Percentiles rank a stretch among this genome's conserved stretches.
phyloP scores from a whole-genome alignment of 2,113 vertebrate species.

The Octodon degus region DNA sequence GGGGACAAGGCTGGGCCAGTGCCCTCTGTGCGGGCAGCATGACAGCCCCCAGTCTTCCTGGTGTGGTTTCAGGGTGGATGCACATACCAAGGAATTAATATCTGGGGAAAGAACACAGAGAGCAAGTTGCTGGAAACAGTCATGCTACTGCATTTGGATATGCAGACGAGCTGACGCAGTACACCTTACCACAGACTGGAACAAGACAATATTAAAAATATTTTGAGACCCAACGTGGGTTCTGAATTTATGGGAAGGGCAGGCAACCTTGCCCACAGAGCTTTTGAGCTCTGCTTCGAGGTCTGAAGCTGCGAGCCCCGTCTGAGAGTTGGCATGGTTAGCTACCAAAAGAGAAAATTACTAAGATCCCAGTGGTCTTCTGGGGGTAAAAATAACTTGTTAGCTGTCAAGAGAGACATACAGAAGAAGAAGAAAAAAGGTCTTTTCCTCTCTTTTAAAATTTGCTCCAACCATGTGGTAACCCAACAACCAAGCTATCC shows the following conservation, averaged over 20 bases:
- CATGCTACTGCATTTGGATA: background rate
- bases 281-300: background rate
- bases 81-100: background rate
- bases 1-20: too few relatives aligned
- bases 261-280: slow-evolving; percentile 33
- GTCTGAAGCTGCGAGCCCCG: slow-evolving; percentile 41
- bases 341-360: slow-evolving; percentile 72
- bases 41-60: background rate
- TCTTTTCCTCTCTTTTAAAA: background rate
- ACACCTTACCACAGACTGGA: background rate
- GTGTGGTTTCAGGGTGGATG: background rate
- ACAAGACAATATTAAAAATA: slow-evolving; percentile 69
- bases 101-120: background rate
- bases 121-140: background rate
- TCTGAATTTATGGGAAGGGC: slow-evolving; percentile 55
- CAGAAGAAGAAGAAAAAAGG: background rate
- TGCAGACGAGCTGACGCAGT: background rate
- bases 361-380: slow-evolving; percentile 70
- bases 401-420: slow-evolving; percentile 57
- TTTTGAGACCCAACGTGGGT: slow-evolving; percentile 66
- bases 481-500: background rate
- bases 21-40: background rate
- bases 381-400: slow-evolving; percentile 47
- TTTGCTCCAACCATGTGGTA: background rate
- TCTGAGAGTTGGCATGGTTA: slow-evolving; percentile 67